Conservation (phyloP, 2,888 invertebrate species). For the Campaea margaritaria region DNA sequence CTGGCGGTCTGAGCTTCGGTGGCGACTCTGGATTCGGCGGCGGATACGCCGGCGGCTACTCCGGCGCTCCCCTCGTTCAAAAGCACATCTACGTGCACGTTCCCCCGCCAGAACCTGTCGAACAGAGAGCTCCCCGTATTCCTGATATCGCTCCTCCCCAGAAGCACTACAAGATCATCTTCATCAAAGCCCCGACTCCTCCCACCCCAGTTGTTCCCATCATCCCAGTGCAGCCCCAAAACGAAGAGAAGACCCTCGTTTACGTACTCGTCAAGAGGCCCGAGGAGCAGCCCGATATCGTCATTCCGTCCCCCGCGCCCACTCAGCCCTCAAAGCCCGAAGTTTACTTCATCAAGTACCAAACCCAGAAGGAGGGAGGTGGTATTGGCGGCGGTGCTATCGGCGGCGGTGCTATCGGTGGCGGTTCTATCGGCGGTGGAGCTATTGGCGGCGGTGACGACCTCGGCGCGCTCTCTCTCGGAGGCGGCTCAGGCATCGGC, state of each 20-base stretch:
- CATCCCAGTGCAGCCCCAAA: constrained; percentile 91
- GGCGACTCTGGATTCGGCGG: constrained; percentile 73
- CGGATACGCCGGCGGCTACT: constrained; percentile 76
- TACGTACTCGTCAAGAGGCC: constrained; percentile 96
- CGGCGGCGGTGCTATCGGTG: constrained; percentile 54
- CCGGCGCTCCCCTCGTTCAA: constrained; percentile 88
- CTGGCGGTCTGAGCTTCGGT: constrained; percentile 61
- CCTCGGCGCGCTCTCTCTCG: constrained; percentile 56
- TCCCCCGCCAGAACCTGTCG: constrained; percentile 94
- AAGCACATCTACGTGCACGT: constrained; percentile 96
- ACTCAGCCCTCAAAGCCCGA: constrained; percentile 95
- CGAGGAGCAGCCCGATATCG: constrained; percentile 92
- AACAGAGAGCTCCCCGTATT: constrained; percentile 88
- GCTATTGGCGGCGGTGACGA: constrained; percentile 62
- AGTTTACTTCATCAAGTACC: constrained; percentile 95
- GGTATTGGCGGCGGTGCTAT: constrained; percentile 66
- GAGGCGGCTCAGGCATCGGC: constrained; percentile 57
- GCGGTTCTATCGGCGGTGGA: constrained; percentile 52
- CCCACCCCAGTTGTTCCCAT: constrained; percentile 93
- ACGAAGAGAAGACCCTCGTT: constrained; percentile 95
- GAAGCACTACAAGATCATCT: constrained; percentile 96
- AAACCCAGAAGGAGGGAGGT: constrained; percentile 87
- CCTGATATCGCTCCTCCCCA: constrained; percentile 89
- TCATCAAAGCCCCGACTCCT: constrained; percentile 95
- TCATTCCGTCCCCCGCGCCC: constrained; percentile 90